Base-by-base conservation (phyloP, 1,140 invertebrate genomes). In the Camponotus pennsylvanicus region DNA sequence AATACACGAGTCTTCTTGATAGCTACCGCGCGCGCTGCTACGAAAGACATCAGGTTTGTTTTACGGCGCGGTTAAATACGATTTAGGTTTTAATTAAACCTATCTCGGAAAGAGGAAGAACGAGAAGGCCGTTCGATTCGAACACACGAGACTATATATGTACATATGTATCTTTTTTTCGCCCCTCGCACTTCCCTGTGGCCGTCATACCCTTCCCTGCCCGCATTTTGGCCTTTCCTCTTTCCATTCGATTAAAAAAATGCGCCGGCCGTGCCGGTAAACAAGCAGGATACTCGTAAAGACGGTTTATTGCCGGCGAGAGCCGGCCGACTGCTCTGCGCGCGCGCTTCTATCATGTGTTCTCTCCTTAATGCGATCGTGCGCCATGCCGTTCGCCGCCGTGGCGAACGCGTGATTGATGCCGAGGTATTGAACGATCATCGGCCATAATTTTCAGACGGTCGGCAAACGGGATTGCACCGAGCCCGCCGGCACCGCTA, bases 231-330 rank as follows among this genome's bases (percentile, higher is more conserved):
- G 59, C 32, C 49, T 71, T 85, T 69, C 18, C 66, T 55, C 42
- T 63, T 80, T 21, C 64, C 61, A 83, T 88, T 88, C 80, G 88
- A 84, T 89, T 85, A 84, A 89, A 87, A 84, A 78, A 80, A 75
- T 64, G 59, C 37, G 66, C 34, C 37, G 64, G 45, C 21, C 75
- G 87, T 84, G 85, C 63, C 78, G 79, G 88, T 89, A 92, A 93
- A 92, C 91, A 91, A 90, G 92, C 88, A 91, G 85, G 92, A 92
- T 91, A 90, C 92, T 94, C 93, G 92, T 94, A 94, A 95, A 94
- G 92, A 92, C 84, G 80, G 91, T 93, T 94, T 93, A 94, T 91
- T 92, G 89, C 91, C 85, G 55, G 27, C 80, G 86, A 92, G 83
- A 86, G 71, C 61, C 73, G 73, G 70, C 42, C 69, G 89, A 37